Base-by-base conservation (phyloP, 2,113 vertebrate genomes). In the Pao palembangensis region DNA sequence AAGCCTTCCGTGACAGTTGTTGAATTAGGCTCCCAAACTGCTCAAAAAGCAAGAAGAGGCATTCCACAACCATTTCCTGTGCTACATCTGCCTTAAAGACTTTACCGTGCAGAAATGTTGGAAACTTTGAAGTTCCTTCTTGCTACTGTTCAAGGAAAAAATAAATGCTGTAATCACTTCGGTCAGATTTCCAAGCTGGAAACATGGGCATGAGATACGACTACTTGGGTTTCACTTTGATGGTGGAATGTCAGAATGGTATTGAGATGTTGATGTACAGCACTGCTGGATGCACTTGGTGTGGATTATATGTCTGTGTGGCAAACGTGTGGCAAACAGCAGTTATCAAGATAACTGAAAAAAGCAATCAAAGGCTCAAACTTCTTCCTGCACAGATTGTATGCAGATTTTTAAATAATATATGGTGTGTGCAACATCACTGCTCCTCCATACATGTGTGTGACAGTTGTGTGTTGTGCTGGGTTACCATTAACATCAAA, bases 161-260 rank as follows among this genome's bases (percentile, higher is more conserved):
- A 43, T 41, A 49, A 67, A 56, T 52, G 51, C 25, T 67, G 55
- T 23, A 25, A 75, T 72, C 69, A 41, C 20, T 50, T 19, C 19
- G 46, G 70, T 67, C 58, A 64, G 34, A 59, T 69, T 66, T 72
- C 62, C 61, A 70, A 66, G 52, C 46, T 60, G 71, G 52, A 78
- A 80, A 80, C 61, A 63, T 67, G 8, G 42, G 16, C 43, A 44
- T 16, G 43, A 17, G 55, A 41, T 41, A 48, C 21, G 38, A 58
- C 48, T 61, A 47, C 31, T 61, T 44, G 59, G 48, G 55, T 64
- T 80, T n/a, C 47, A 55, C 62, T 64, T 57, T 51, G 23, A 62
- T 67, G 59, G 20, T 17, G 60, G 16, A 21, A 64, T 51, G 48
- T 63, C 56, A 61, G 44, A 44, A 59, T 48, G 64, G 49, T 38